phyloP scores from a whole-genome alignment of 2,113 vertebrate species.

The Bubo blakistoni region DNA sequence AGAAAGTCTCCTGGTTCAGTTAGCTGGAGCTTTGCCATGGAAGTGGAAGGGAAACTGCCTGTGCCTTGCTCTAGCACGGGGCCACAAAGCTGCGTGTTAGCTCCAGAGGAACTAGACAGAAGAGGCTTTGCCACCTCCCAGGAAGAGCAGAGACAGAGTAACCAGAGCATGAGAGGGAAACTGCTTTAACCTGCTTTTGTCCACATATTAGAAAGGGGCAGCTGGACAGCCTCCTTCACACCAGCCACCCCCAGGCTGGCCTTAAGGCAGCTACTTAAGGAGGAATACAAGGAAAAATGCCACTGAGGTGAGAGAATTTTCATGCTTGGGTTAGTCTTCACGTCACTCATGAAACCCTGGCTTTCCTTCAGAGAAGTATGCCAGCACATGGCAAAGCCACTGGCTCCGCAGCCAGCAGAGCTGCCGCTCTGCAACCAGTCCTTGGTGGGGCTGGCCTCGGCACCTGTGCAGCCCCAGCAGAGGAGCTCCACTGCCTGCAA shows the following conservation, averaged over 20 bases:
- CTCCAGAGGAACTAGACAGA: neutral
- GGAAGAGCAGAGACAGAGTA: neutral
- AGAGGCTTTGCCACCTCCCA: neutral
- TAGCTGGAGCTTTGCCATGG: neutral
- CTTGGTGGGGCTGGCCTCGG: neutral
- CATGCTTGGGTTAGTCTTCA: neutral
- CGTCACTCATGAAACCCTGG: neutral
- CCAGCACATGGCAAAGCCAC: neutral
- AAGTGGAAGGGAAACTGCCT: constrained; percentile 5
- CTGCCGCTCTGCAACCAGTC: neutral
- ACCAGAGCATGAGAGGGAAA: neutral
- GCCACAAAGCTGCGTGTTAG: neutral
- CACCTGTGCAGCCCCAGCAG: neutral
- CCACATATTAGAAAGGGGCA: neutral
- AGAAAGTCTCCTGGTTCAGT: constrained; percentile 11
- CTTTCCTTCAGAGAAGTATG: neutral
- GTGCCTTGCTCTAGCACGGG: neutral
- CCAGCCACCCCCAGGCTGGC: neutral
- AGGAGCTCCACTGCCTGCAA: neutral
- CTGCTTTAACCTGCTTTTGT: neutral
- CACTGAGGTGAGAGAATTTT: neutral
- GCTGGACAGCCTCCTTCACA: neutral
- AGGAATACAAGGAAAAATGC: neutral
- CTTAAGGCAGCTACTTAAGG: neutral
- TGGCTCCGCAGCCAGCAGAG: neutral